Evolutionary conservation across 2,113 vertebrate genomes (phyloP).

Genomic region (Podilymbus podiceps): DNA sequence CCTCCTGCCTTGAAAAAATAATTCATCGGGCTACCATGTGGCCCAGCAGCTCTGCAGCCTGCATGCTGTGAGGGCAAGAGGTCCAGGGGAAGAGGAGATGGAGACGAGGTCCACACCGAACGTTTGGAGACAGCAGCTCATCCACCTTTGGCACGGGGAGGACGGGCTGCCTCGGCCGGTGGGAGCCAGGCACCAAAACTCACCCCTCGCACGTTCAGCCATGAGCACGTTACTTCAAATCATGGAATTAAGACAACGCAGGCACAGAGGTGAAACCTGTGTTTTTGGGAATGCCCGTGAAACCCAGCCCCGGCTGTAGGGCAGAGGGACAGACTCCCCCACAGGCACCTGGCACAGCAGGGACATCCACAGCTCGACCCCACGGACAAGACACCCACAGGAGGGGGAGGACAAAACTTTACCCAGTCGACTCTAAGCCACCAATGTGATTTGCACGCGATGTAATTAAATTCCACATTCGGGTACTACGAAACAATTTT

Average conservation of each 20-base stretch:
- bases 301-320: neutral
- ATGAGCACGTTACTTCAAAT: accelerated
- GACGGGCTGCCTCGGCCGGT: accelerated
- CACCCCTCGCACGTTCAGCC: accelerated
- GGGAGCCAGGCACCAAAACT: neutral
- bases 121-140: neutral
- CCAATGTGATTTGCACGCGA: accelerated
- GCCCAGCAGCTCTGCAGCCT: neutral
- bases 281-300: accelerated
- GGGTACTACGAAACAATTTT: neutral
- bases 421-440: neutral
- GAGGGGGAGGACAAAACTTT: neutral
- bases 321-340: neutral
- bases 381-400: accelerated
- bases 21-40: accelerated
- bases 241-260: neutral
- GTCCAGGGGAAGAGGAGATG: neutral
- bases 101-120: accelerated
- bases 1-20: neutral
- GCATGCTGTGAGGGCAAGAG: accelerated
- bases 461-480: neutral
- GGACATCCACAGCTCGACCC: neutral
- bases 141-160: neutral
- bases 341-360: neutral
- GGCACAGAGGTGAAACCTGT: neutral